A percentile compares a stretch with the other conserved stretches of the same genome.
Evolutionary conservation across 1,140 invertebrate species (phyloP).

Genomic region (Laupala kohalensis): DNA sequence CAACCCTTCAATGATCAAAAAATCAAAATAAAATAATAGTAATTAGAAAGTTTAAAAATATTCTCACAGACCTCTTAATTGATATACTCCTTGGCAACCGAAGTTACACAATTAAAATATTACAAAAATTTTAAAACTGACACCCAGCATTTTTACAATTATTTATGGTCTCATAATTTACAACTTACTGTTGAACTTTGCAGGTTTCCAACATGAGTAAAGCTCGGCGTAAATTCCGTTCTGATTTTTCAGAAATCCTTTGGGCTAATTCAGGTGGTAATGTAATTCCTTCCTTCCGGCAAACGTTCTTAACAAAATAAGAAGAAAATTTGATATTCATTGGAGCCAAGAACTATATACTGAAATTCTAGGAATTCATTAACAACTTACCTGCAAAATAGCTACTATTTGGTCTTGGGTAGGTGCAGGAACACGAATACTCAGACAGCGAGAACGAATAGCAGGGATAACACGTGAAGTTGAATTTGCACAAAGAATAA

Average conservation of each 20-base stretch:
- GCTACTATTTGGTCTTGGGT: conserved; percentile 57
- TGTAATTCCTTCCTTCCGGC: conserved; percentile 72
- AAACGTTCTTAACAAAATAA: conserved; percentile 40
- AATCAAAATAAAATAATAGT: not conserved
- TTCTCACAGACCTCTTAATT: conserved; percentile 11
- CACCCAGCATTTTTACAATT: not conserved
- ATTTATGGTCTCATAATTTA: not conserved
- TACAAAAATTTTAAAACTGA: not conserved
- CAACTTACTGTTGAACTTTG: conserved; percentile 71
- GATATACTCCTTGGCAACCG: too few species aligned
- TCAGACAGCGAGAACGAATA: conserved; percentile 86
- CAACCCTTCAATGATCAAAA: not conserved
- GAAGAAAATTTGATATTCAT: not conserved
- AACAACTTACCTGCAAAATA: conserved; percentile 32
- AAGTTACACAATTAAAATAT: not conserved
- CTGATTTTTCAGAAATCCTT: conserved; percentile 64
- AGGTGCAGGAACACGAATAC: conserved; percentile 81
- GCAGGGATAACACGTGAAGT: conserved; percentile 91
- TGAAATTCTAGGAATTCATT: not conserved
- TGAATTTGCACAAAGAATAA: conserved; percentile 91
- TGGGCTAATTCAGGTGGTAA: conserved; percentile 65
- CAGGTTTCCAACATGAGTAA: conserved; percentile 89
- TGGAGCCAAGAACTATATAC: not conserved
- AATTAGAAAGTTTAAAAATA: not conserved
- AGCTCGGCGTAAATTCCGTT: conserved; percentile 85